These are phyloP conservation scores for Matsumurasca onukii DNA, from an alignment of 1,140 invertebrate species.

Conservation along the genomic window DNA sequence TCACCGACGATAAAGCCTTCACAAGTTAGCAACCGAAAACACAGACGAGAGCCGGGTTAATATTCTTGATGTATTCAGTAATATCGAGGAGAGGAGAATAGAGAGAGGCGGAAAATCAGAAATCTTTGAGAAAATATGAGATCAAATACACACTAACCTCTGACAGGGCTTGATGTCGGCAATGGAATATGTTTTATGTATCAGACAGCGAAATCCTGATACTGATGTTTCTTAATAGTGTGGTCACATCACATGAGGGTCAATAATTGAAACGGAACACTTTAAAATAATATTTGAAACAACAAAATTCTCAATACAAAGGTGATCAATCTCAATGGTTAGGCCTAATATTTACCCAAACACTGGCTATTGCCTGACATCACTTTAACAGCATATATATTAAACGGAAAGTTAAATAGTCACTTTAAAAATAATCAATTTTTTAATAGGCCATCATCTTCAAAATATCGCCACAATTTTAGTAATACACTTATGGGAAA, in stretches of 20 bases:
- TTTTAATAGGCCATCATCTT: no score
- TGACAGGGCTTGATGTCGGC: not conserved
- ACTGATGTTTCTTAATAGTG: not conserved
- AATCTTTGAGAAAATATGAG: constrained; percentile 23
- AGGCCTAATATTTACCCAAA: not conserved
- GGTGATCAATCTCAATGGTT: not conserved
- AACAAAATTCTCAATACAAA: not conserved
- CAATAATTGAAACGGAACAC: not conserved
- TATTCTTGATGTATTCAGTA: constrained; percentile 11
- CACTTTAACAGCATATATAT: no score
- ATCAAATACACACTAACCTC: constrained; percentile 11
- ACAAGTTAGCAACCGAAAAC: no score
- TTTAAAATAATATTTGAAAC: not conserved
- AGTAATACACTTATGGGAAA: not conserved
- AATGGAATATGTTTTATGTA: constrained; percentile 24
- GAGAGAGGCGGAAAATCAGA: not conserved
- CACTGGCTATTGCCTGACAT: no score
- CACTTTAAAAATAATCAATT: not conserved
- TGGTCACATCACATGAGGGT: not conserved
- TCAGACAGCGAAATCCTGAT: not conserved
- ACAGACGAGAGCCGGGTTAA: not conserved
- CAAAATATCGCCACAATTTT: no score
- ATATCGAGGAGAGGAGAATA: not conserved
- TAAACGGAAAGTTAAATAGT: not conserved
- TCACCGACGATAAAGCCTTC: no score